phyloP scores from a whole-genome alignment of 2,113 vertebrate species.

The Crypturellus undulatus region DNA sequence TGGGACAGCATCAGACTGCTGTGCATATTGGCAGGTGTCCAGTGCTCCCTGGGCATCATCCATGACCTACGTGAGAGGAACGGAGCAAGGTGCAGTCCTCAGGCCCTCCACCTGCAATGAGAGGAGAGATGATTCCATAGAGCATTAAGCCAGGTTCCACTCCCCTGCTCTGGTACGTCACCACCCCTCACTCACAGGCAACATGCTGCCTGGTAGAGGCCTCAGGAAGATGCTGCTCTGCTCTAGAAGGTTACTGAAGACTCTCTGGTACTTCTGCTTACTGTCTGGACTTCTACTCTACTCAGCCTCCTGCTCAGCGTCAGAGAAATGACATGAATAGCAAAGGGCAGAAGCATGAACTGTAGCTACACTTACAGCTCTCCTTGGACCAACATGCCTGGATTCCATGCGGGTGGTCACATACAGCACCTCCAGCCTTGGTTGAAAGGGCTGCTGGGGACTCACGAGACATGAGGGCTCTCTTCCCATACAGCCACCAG shows the following conservation, averaged over 20 bases:
- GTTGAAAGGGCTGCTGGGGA: no score
- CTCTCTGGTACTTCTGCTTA: background rate
- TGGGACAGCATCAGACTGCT: background rate
- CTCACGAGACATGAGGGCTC: no score
- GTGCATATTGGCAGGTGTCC: background rate
- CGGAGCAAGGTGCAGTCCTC: background rate
- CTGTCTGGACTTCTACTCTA: background rate
- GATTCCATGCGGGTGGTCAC: background rate
- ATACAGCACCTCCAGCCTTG: no score
- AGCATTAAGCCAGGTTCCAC: background rate
- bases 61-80: background rate
- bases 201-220: background rate
- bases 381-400: background rate
- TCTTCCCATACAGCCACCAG: no score
- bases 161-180: background rate
- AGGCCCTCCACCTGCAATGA: background rate
- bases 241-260: background rate
- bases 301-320: background rate
- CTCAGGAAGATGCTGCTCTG: background rate
- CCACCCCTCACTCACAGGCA: background rate
- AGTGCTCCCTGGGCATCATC: background rate
- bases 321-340: background rate
- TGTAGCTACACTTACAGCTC: background rate
- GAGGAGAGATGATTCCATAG: background rate
- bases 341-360: background rate